A percentile compares a stretch with the other conserved stretches of the same genome.
phyloP scores from a whole-genome alignment of 2,888 invertebrate species.

The Drosophila barbarae region DNA sequence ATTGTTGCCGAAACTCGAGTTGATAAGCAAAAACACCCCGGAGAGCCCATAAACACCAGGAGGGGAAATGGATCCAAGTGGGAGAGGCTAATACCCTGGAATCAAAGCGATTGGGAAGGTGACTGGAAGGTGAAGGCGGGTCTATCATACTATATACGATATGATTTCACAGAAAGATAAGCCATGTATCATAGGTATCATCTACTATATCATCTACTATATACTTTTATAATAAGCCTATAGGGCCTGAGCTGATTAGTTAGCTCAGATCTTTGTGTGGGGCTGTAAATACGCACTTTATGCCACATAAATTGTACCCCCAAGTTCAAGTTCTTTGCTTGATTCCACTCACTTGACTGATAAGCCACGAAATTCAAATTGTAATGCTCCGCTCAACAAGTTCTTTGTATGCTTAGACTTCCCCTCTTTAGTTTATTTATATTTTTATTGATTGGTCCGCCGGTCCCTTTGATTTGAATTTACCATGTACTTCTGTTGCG shows the following conservation, averaged over 20 bases:
- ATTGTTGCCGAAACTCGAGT: constrained; percentile 38
- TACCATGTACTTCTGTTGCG: constrained; percentile 25
- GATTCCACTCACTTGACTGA: constrained; percentile 26
- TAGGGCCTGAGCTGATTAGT: not conserved
- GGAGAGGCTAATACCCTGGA: constrained; percentile 7
- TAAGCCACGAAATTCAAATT: constrained; percentile 6
- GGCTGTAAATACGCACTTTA: constrained; percentile 7
- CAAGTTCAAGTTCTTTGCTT: not conserved
- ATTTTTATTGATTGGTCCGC: constrained; percentile 4
- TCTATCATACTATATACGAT: not conserved
- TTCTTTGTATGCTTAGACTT: not conserved
- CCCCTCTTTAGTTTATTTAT: constrained; percentile 6
- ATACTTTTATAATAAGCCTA: not conserved
- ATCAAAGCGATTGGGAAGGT: constrained; percentile 6
- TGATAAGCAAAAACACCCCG: constrained; percentile 37
- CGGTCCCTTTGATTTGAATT: constrained; percentile 27
- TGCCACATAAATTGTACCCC: not conserved
- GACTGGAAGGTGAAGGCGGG: constrained; percentile 5
- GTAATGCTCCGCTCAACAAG: constrained; percentile 7
- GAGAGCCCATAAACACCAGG: constrained; percentile 3
- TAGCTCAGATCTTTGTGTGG: not conserved
- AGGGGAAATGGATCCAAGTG: constrained; percentile 8
- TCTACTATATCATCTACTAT: not conserved
- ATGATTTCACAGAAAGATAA: not conserved
- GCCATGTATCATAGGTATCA: not conserved